These are phyloP conservation scores for Adelphocoris suturalis DNA, from an alignment of 2,888 invertebrate genomes.

Conservation along the genomic window DNA sequence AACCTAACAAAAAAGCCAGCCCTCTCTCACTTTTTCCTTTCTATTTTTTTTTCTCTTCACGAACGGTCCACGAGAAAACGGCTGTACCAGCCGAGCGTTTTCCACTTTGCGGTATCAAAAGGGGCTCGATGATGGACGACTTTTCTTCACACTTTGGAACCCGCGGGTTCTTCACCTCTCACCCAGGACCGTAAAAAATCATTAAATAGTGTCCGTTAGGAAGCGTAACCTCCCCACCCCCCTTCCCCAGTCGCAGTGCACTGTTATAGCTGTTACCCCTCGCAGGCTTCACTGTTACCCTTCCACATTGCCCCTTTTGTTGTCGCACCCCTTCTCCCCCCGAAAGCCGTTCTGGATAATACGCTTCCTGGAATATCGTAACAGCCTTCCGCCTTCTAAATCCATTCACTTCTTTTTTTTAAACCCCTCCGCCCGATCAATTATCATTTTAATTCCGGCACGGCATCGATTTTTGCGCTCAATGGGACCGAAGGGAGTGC, in stretches of 20 bases:
- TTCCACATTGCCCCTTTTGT: conserved; percentile 63
- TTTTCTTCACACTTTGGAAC: conserved; percentile 38
- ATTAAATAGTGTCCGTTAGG: conserved; percentile 49
- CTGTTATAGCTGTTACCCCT: conserved; percentile 54
- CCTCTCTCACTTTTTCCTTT: background rate
- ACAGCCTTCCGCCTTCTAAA: conserved; percentile 74
- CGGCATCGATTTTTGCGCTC: conserved; percentile 71
- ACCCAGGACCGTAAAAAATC: conserved; percentile 41
- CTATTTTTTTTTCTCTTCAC: background rate
- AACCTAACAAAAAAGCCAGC: background rate
- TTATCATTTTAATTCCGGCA: conserved; percentile 74
- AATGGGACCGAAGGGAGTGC: conserved; percentile 53
- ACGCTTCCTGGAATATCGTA: conserved; percentile 71
- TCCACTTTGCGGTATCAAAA: conserved; percentile 26
- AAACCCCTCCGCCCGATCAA: conserved; percentile 65
- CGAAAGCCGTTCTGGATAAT: conserved; percentile 66
- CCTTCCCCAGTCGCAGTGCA: background rate
- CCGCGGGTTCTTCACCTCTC: conserved; percentile 46
- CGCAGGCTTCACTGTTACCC: conserved; percentile 54
- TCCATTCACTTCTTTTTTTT: conserved; percentile 67
- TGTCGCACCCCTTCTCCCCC: conserved; percentile 60
- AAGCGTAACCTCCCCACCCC: background rate
- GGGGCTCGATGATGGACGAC: conserved; percentile 12
- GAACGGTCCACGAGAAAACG: background rate
- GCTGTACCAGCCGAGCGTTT: background rate